Conservation (phyloP, 2,888 invertebrate genomes). For the Trisateles emortualis region DNA sequence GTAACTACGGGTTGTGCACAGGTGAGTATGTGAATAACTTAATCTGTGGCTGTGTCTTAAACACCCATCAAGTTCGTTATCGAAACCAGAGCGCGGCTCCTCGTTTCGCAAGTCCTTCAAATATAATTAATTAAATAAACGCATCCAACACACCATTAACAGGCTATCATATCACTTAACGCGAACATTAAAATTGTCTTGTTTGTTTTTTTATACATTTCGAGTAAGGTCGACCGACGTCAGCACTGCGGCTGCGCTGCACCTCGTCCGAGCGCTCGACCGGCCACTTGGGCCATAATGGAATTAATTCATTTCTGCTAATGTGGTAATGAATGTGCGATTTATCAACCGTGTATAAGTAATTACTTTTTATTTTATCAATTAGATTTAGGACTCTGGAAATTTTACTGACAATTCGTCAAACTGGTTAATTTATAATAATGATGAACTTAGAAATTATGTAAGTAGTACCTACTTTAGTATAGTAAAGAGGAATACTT, state of each 20-base stretch:
- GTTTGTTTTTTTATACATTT: constrained; percentile 43
- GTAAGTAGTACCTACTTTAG: no score
- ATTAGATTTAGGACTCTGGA: no score
- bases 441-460: no score
- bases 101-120: constrained; percentile 57
- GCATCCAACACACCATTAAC: constrained; percentile 65
- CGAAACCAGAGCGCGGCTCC: not conserved
- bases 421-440: no score
- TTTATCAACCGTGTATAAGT: constrained; percentile 1
- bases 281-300: not conserved
- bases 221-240: constrained; percentile 2
- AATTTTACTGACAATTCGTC: no score
- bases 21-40: no score
- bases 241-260: not conserved
- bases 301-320: constrained; percentile 27
- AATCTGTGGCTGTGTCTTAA: not conserved
- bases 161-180: constrained; percentile 61
- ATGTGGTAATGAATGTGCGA: constrained; percentile 27
- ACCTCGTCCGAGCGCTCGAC: not conserved
- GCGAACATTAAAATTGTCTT: constrained; percentile 46
- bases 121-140: constrained; percentile 69
- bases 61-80: not conserved
- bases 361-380: no score
- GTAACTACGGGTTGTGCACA: no score
- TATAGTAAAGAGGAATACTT: no score